Base-by-base conservation (phyloP, 2,797 vertebrate genomes). In the Oreonectes daqikongensis region DNA sequence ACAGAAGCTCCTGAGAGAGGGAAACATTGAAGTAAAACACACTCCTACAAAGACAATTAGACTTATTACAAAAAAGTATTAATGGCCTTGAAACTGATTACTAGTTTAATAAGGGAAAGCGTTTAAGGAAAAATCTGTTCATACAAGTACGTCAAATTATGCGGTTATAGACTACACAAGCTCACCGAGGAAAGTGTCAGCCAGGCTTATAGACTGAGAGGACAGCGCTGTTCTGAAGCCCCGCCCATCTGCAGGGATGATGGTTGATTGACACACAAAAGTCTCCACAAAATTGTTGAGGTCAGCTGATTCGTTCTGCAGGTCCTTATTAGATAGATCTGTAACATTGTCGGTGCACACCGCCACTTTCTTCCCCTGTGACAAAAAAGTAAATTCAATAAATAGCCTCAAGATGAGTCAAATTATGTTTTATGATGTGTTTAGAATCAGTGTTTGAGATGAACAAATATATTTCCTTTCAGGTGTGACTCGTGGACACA, bases 191-290 rank as follows among this genome's bases (percentile, higher is more conserved):
- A 99, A 98, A 0, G 88, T 93, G 87, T 99, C 96, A 4, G 96
- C 97, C 79, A 98, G 90, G 85, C 95, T 97, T 88, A 97, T 97
- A 80, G 98, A 98, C 81, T 99, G 98, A 3, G 97, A 96, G 11
- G 98, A 95, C 48, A 99, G 88, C 0, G 95, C 95, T 5, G 95
- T 94, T 79, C 95, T 92, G 90, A 98, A 97, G 74, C 97, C 96
- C 83, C 96, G 94, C 83, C 97, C 97, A 78, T 94, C 95, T 0
- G 97, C 96, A 0, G 98, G 97, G 87, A 99, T 98, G 84, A 99
- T 95, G 3, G 98, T 99, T 32, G 97, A 98, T 79, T 98, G 96
- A 83, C 98, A 99, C 72, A 99, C 93, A 88, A 98, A 98, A 71
- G 96, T 93, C 85, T 94, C 93, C 64, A 98, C 92, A 24, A 93